Conservation (phyloP, 2,113 vertebrate genomes). For the Clarias magur region DNA sequence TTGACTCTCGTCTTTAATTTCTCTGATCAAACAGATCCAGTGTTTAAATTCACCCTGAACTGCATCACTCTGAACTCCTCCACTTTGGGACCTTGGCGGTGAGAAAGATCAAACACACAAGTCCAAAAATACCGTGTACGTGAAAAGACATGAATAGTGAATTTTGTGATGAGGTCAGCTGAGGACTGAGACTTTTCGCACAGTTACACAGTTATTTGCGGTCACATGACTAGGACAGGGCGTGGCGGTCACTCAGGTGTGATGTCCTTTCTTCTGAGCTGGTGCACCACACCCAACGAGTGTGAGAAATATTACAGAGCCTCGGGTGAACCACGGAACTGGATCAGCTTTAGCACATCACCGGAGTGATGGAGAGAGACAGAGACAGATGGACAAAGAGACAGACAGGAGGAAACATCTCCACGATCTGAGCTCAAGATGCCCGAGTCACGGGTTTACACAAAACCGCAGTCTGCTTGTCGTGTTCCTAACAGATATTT, state of each 20-base stretch:
- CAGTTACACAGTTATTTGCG: background rate
- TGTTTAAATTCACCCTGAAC: background rate
- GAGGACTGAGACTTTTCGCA: background rate
- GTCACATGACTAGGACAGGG: background rate
- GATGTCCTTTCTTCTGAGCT: background rate
- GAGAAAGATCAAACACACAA: background rate
- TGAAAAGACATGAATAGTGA: background rate
- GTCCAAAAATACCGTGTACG: background rate
- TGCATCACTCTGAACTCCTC: background rate
- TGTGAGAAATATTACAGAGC: conserved; percentile 24
- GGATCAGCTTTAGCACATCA: background rate
- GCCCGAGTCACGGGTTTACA: background rate
- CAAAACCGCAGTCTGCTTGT: conserved; percentile 29
- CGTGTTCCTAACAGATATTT: background rate
- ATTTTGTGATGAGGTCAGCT: background rate
- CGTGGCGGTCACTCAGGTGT: background rate
- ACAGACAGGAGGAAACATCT: background rate
- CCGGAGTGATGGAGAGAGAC: background rate
- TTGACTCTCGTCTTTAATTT: background rate
- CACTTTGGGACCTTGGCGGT: background rate
- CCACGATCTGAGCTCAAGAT: background rate
- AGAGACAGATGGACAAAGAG: background rate
- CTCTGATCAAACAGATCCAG: background rate
- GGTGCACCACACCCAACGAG: background rate
- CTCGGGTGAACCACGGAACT: background rate